phyloP scores from a whole-genome alignment of 2,888 invertebrate genomes.

The Exocentrus adspersus region DNA sequence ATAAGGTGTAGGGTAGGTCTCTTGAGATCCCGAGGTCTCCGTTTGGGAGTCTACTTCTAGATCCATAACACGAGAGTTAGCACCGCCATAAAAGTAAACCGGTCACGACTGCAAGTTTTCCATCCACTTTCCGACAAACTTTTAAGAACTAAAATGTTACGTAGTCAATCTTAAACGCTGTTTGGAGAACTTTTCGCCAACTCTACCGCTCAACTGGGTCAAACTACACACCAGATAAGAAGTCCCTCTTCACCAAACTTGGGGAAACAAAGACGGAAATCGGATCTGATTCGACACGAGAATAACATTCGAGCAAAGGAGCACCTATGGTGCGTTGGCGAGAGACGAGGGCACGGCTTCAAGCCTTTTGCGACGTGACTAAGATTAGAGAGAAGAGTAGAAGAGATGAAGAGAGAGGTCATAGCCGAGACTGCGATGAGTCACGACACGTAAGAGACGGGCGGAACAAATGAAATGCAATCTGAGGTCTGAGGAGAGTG shows the following conservation, averaged over 20 bases:
- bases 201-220: too few relatives aligned
- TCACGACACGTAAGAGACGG: conserved; percentile 36
- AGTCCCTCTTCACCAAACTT: neutral
- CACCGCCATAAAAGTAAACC: too few relatives aligned
- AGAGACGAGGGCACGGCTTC: conserved; percentile 28
- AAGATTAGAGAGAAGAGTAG: conserved; percentile 35
- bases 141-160: too few relatives aligned
- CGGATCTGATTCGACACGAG: neutral
- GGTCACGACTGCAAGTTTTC: too few relatives aligned
- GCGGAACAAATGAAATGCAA: conserved; percentile 32
- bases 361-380: conserved; percentile 27
- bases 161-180: too few relatives aligned
- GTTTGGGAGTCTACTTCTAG: too few relatives aligned
- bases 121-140: too few relatives aligned
- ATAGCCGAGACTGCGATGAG: conserved; percentile 35
- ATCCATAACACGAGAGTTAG: too few relatives aligned
- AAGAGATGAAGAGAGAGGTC: conserved; percentile 34
- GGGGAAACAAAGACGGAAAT: neutral
- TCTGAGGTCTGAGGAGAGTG: conserved; percentile 1
- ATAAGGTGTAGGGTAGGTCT: too few relatives aligned
- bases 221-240: too few relatives aligned
- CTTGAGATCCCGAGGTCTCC: too few relatives aligned
- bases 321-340: conserved; percentile 32
- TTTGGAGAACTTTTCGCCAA: too few relatives aligned
- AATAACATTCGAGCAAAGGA: conserved; percentile 16